A percentile compares a stretch with the other conserved stretches of the same genome.
Evolutionary conservation across 2,888 invertebrate species (phyloP).

Genomic region (Aelia acuminata): DNA sequence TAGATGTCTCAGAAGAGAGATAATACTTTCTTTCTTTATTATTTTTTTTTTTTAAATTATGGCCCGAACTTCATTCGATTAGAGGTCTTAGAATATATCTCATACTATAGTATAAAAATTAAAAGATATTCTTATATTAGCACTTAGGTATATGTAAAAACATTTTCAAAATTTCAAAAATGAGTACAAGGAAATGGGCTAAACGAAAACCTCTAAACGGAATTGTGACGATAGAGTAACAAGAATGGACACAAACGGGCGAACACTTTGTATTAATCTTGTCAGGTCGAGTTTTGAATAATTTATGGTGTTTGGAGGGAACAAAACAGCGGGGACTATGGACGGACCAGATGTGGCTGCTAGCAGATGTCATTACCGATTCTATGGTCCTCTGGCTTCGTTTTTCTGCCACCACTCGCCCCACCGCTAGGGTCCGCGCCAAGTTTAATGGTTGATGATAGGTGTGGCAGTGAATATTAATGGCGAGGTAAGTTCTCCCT

Average conservation of each 20-base stretch:
- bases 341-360: conserved; percentile 5
- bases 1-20: too few relatives aligned
- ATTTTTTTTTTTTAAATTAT: too few relatives aligned
- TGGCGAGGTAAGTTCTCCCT: background rate
- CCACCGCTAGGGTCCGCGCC: background rate
- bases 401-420: background rate
- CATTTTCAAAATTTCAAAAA: background rate
- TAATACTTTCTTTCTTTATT: too few relatives aligned
- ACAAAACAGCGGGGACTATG: background rate
- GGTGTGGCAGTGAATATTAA: background rate
- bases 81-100: too few relatives aligned
- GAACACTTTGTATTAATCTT: conserved; percentile 45
- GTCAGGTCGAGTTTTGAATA: conserved; percentile 42
- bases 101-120: too few relatives aligned
- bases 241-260: background rate
- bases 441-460: background rate
- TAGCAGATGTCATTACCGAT: conserved; percentile 33
- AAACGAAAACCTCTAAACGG: background rate
- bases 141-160: too few relatives aligned
- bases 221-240: background rate
- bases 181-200: background rate
- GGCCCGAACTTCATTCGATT: too few relatives aligned
- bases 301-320: conserved; percentile 32
- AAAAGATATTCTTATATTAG: too few relatives aligned
- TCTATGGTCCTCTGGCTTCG: background rate